phyloP scores from a whole-genome alignment of 2,888 invertebrate genomes.

The Lycocerus yunnanus region DNA sequence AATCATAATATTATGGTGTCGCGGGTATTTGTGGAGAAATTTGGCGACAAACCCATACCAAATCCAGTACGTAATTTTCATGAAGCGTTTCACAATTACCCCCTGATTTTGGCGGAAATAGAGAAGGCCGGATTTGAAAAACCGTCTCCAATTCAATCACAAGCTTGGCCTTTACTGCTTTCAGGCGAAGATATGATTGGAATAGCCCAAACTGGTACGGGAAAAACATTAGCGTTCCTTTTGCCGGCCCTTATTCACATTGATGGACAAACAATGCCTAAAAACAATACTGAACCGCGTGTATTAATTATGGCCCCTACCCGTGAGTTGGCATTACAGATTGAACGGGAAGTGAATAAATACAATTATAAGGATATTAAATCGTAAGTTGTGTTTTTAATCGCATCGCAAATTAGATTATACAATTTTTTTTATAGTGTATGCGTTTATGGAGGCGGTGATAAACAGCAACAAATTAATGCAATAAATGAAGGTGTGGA shows the following conservation, averaged over 20 bases:
- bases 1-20: constrained; percentile 78
- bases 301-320: constrained; percentile 91
- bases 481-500: constrained; percentile 80
- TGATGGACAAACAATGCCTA: constrained; percentile 78
- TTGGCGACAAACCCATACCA: constrained; percentile 59
- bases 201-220: constrained; percentile 92
- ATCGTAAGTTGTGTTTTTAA: constrained; percentile 61
- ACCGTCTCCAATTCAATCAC: constrained; percentile 91
- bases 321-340: constrained; percentile 90
- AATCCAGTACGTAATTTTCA: constrained; percentile 83
- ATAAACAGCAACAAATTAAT: constrained; percentile 77
- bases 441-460: constrained; percentile 92
- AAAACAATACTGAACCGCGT: constrained; percentile 80
- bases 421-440: constrained; percentile 58
- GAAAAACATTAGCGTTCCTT: constrained; percentile 93
- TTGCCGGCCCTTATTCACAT: constrained; percentile 93
- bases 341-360: constrained; percentile 88
- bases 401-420: background rate
- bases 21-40: constrained; percentile 64
- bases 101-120: constrained; percentile 83
- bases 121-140: constrained; percentile 76
- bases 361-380: constrained; percentile 87
- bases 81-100: constrained; percentile 82
- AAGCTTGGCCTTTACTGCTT: constrained; percentile 93
- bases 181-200: constrained; percentile 93